Base-by-base conservation (phyloP, 1,140 invertebrate species). In the Lucilia sericata region DNA sequence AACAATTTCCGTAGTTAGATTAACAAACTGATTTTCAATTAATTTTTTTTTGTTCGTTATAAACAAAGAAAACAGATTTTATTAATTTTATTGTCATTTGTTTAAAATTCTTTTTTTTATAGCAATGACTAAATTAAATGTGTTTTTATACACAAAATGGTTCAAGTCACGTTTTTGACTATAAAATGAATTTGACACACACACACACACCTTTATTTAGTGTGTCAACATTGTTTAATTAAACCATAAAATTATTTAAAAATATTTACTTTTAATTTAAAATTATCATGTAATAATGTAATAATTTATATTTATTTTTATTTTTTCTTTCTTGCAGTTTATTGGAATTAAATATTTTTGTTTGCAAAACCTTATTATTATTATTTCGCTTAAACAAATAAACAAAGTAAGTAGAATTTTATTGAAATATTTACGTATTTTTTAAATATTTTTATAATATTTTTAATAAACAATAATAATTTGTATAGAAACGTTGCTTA, bases 311-410 rank as follows among this genome's bases (percentile, higher is more conserved):
- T 12, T 49, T 12, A 55, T 42, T 8, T 70, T 70, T 70, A 19
- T 70, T 70, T 70, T 70, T 70, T 12, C 21, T 70, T 70, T 70
- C 65, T 70, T 70, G 21, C 65, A 70, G 65, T 70, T 70, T 70
- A 12, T 70, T 70, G 65, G 65, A 70, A 25, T 70, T 70, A 70
- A 70, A 70, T 70, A 70, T 21, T 21, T 70, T 70, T 19, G 19
- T 70, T 30, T 70, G 19, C 19, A 70, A 70, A 19, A 30, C 25
- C n/a, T n/a, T n/a, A 30, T 30, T 30, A 30, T 30, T 30, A 30
- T 30, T 12, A 21, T 25, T 70, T 70, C 65, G 65, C 65, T 70
- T 70, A 10, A 70, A 70, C 8, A 60, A 60, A n/a, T 60, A 70
- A 19, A 70, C 65, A 70, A 70, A 70, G 65, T 70, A 70, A 70